Conservation (phyloP, 2,888 invertebrate genomes). For the Sarcophaga variegata region DNA sequence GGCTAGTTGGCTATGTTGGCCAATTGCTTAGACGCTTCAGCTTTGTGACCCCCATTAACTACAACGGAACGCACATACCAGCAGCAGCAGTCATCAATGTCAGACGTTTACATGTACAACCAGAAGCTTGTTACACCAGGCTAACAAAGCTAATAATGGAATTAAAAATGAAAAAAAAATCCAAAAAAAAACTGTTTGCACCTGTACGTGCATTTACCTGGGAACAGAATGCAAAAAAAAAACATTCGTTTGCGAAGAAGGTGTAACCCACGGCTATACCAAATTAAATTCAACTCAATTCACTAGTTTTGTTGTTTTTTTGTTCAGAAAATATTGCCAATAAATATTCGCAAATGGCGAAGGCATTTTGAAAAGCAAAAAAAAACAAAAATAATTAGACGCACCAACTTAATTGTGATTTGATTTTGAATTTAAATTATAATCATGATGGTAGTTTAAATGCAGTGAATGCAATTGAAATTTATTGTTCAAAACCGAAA, state of each 20-base stretch:
- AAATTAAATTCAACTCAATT: slow-evolving; percentile 7
- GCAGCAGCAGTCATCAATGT: slow-evolving; percentile 53
- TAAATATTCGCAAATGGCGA: slow-evolving; percentile 21
- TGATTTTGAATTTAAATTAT: slow-evolving; percentile 13
- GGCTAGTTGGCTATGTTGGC: not conserved
- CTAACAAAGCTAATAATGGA: slow-evolving; percentile 11
- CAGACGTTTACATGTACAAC: slow-evolving; percentile 47
- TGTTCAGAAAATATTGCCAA: slow-evolving; percentile 32
- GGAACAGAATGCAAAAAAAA: slow-evolving; percentile 8
- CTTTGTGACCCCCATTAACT: slow-evolving; percentile 63
- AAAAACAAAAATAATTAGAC: slow-evolving; percentile 27
- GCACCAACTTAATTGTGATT: slow-evolving; percentile 36
- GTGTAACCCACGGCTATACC: slow-evolving; percentile 49
- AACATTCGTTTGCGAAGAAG: slow-evolving; percentile 14
- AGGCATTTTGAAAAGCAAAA: not conserved
- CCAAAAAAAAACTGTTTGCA: slow-evolving; percentile 14
- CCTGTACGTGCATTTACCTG: slow-evolving; percentile 49
- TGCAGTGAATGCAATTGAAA: too few species aligned
- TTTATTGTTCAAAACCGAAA: too few species aligned
- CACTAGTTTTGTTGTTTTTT: not conserved
- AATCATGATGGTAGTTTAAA: too few species aligned
- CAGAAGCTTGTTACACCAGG: slow-evolving; percentile 57
- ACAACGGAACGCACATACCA: slow-evolving; percentile 49
- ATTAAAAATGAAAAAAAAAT: not conserved
- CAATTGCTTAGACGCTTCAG: not conserved